phyloP scores from a whole-genome alignment of 2,113 vertebrate genomes.

The Glareola pratincola region DNA sequence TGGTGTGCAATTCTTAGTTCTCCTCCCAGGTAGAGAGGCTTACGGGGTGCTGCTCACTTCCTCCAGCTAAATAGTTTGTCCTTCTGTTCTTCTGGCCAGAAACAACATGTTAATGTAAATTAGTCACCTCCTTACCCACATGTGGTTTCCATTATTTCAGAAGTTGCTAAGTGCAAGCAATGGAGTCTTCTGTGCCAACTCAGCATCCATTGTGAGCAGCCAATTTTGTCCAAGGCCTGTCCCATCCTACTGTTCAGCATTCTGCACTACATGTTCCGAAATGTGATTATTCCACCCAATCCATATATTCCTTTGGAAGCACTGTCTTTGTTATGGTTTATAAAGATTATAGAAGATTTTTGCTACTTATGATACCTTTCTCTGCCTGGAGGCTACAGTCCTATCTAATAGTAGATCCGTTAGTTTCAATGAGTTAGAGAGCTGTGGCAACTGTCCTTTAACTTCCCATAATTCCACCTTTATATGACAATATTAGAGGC shows the following conservation, averaged over 20 bases:
- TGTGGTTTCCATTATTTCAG: not conserved
- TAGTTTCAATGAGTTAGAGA: not conserved
- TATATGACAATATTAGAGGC: not conserved
- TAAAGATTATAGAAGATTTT: not conserved
- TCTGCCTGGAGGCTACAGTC: not conserved
- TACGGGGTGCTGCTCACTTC: not conserved
- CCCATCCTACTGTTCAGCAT: not conserved
- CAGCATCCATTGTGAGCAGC: not conserved
- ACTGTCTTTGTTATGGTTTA: not conserved
- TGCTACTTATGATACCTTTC: not conserved
- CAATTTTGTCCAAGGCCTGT: not conserved
- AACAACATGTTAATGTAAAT: not conserved
- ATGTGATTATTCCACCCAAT: not conserved
- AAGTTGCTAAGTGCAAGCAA: not conserved
- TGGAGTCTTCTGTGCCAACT: not conserved
- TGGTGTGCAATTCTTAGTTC: not conserved
- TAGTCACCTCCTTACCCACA: not conserved
- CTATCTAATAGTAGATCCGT: not conserved
- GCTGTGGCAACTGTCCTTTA: not conserved
- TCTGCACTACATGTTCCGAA: not conserved
- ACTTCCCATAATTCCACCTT: not conserved
- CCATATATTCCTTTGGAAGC: not conserved
- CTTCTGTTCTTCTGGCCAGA: not conserved
- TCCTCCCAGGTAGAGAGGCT: not conserved
- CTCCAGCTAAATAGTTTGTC: not conserved